A percentile compares a stretch with the other conserved stretches of the same genome.
phyloP scores from a whole-genome alignment of 2,113 vertebrate species.

The Zapus hudsonius region DNA sequence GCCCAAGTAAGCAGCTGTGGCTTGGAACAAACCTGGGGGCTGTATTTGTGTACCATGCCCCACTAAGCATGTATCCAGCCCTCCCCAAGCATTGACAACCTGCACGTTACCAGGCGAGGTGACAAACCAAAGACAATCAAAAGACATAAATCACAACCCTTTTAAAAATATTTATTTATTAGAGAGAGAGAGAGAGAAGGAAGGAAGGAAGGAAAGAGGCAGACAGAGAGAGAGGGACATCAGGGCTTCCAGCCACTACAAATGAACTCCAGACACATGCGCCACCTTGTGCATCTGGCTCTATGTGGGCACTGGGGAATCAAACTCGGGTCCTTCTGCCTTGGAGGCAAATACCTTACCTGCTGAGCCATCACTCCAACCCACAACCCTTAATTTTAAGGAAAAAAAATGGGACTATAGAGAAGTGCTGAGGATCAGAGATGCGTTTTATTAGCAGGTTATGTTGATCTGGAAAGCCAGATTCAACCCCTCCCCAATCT shows the following conservation, averaged over 20 bases:
- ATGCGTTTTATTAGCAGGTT: slow-evolving; percentile 1
- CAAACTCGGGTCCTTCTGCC: too few species aligned
- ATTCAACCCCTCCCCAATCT: background rate
- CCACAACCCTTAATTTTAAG: background rate
- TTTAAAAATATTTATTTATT: too few species aligned
- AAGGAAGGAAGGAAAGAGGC: too few species aligned
- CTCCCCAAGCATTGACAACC: background rate
- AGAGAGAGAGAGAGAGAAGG: too few species aligned
- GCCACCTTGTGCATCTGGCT: too few species aligned
- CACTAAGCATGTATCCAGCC: background rate
- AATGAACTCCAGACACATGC: too few species aligned
- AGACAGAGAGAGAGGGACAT: too few species aligned
- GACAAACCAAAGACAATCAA: background rate
- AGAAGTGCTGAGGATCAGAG: background rate
- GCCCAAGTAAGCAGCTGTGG: background rate
- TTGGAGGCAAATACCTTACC: too few species aligned
- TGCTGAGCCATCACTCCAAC: too few species aligned
- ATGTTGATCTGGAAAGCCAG: slow-evolving; percentile 26
- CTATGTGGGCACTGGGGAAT: too few species aligned
- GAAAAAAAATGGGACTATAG: background rate
- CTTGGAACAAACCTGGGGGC: background rate
- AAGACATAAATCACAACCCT: background rate
- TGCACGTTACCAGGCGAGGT: background rate
- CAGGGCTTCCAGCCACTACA: too few species aligned
- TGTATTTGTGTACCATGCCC: background rate